A percentile compares a stretch with the other conserved stretches of the same genome.
Evolutionary conservation across 2,888 invertebrate genomes (phyloP).

Genomic region (Bruchidius siliquastri): DNA sequence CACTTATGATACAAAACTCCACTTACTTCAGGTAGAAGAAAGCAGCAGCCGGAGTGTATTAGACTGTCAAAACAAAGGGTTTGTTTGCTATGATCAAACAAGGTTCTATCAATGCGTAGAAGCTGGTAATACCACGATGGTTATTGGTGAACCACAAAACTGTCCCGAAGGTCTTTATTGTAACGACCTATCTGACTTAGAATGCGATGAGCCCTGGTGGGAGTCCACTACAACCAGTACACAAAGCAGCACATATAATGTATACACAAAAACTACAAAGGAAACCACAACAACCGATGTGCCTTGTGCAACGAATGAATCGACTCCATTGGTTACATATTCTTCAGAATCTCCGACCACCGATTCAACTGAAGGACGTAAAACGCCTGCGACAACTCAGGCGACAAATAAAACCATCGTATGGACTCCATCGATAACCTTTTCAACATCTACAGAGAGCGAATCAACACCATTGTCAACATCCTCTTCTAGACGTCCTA

Average conservation of each 20-base stretch:
- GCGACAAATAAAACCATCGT: too few species aligned
- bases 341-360: neutral
- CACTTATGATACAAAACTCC: too few species aligned
- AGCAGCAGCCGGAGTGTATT: neutral
- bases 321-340: neutral
- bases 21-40: neutral
- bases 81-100: slow-evolving; percentile 12
- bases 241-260: too few species aligned
- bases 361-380: too few species aligned
- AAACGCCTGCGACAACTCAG: too few species aligned
- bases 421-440: too few species aligned
- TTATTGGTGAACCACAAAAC: slow-evolving; percentile 14
- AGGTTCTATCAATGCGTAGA: slow-evolving; percentile 16
- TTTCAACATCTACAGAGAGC: too few species aligned
- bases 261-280: neutral
- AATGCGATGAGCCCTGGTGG: slow-evolving; percentile 13
- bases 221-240: neutral
- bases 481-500: too few species aligned
- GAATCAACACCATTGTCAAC: too few species aligned
- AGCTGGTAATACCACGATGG: neutral
- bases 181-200: slow-evolving; percentile 14
- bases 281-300: neutral
- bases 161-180: slow-evolving; percentile 17
- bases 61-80: slow-evolving; percentile 8
- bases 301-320: neutral